A percentile compares a stretch with the other conserved stretches of the same genome.
These are phyloP conservation scores for Drosophila subquinaria DNA, from an alignment of 2,888 invertebrate genomes.

Conservation along the genomic window DNA sequence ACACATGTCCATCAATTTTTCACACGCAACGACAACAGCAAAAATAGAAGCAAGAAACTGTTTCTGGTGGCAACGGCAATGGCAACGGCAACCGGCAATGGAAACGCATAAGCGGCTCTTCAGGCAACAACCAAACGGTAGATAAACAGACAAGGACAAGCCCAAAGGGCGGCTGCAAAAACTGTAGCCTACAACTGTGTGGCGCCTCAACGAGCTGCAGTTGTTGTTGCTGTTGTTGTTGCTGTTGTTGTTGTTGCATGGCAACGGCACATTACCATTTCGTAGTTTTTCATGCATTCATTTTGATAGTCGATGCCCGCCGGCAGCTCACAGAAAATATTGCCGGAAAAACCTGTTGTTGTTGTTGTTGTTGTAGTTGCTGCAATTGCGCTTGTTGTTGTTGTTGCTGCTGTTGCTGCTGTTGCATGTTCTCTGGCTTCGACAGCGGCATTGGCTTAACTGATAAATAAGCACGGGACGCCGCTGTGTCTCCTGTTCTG, in stretches of 20 bases:
- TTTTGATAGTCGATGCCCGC: slow-evolving; percentile 62
- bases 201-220: slow-evolving; percentile 32
- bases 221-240: slow-evolving; percentile 21
- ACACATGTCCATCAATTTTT: slow-evolving; percentile 72
- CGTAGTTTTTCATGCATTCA: slow-evolving; percentile 78
- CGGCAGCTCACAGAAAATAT: slow-evolving; percentile 63
- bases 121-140: slow-evolving; percentile 42
- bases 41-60: slow-evolving; percentile 34
- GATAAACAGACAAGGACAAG: slow-evolving; percentile 66
- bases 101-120: slow-evolving; percentile 66
- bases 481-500: slow-evolving; percentile 30
- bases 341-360: slow-evolving; percentile 25
- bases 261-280: slow-evolving; percentile 75
- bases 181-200: slow-evolving; percentile 43
- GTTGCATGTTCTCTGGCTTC: slow-evolving; percentile 21
- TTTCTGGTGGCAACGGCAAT: slow-evolving; percentile 53
- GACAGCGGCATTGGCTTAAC: slow-evolving; percentile 54
- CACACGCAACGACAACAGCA: slow-evolving; percentile 40
- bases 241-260: slow-evolving; percentile 46
- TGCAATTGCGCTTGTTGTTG: background rate
- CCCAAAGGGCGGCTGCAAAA: slow-evolving; percentile 31
- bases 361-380: slow-evolving; percentile 2
- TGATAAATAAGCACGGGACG: slow-evolving; percentile 65
- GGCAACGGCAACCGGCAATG: slow-evolving; percentile 40
- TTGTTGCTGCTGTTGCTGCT: slow-evolving; percentile 1